phyloP scores from a whole-genome alignment of 2,888 invertebrate species.

The Scelioninae gen. 1 region DNA sequence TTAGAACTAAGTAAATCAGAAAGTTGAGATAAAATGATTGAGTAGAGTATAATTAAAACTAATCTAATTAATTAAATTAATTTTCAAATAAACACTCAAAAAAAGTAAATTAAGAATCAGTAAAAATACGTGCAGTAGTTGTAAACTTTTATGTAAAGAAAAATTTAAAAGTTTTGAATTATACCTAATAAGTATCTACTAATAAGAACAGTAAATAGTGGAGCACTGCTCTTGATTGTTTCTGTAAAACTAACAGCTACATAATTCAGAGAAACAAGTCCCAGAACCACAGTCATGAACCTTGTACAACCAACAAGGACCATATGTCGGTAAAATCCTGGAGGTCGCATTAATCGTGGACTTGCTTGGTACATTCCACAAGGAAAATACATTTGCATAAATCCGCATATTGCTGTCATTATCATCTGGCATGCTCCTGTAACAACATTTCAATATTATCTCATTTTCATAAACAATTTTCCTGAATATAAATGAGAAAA shows the following conservation, averaged over 20 bases:
- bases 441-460: too few species aligned
- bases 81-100: too few species aligned
- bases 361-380: conserved; percentile 89
- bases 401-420: conserved; percentile 90
- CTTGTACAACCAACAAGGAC: conserved; percentile 89
- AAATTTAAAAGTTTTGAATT: neutral
- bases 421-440: conserved; percentile 91
- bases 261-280: conserved; percentile 90
- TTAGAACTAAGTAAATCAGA: too few species aligned
- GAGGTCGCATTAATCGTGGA: conserved; percentile 86
- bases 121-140: too few species aligned
- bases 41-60: too few species aligned
- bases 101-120: too few species aligned
- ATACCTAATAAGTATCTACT: conserved; percentile 87
- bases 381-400: conserved; percentile 89
- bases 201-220: conserved; percentile 91
- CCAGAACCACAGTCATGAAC: conserved; percentile 88
- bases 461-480: too few species aligned
- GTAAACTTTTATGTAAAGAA: too few species aligned
- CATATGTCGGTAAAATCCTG: conserved; percentile 90
- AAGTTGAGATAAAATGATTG: too few species aligned
- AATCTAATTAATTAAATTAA: too few species aligned
- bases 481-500: too few species aligned
- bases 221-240: conserved; percentile 92
- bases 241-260: conserved; percentile 93